These are phyloP conservation scores for Oxyura jamaicensis DNA, from an alignment of 2,113 vertebrate species.

Conservation along the genomic window DNA sequence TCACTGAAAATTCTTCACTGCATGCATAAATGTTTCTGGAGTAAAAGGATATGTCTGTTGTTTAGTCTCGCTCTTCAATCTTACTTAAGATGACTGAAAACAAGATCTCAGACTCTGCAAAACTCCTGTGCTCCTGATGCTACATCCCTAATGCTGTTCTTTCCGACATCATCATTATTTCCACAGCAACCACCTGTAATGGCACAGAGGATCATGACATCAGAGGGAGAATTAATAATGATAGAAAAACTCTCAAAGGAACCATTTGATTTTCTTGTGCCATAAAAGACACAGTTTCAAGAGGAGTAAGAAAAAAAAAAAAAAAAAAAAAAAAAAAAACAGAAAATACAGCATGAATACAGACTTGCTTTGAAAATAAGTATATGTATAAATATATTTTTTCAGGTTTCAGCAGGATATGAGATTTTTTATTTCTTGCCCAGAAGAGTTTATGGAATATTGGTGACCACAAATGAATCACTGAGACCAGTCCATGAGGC, in stretches of 20 bases:
- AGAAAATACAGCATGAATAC: neutral
- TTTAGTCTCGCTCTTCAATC: neutral
- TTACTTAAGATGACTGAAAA: neutral
- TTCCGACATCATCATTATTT: neutral
- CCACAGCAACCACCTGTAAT: neutral
- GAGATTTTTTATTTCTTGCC: neutral
- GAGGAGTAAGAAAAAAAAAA: neutral
- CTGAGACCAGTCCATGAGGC: neutral
- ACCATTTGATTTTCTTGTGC: neutral
- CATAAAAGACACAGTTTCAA: neutral
- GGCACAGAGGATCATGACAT: neutral
- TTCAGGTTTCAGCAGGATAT: neutral
- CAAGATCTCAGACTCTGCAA: neutral
- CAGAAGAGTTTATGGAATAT: neutral
- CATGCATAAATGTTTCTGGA: neutral
- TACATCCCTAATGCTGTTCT: neutral
- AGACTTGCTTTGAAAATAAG: slow-evolving; percentile 1
- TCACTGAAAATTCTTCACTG: neutral
- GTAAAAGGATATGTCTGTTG: neutral
- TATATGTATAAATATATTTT: too few relatives aligned
- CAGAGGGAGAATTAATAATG: neutral
- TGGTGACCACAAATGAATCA: neutral
- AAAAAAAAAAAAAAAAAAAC: neutral
- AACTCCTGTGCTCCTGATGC: neutral
- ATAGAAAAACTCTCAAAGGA: neutral